Evolutionary conservation across 1,140 invertebrate genomes (phyloP), one percentile per base, ranked within the genome.

Genomic region (Orius laevigatus): DNA sequence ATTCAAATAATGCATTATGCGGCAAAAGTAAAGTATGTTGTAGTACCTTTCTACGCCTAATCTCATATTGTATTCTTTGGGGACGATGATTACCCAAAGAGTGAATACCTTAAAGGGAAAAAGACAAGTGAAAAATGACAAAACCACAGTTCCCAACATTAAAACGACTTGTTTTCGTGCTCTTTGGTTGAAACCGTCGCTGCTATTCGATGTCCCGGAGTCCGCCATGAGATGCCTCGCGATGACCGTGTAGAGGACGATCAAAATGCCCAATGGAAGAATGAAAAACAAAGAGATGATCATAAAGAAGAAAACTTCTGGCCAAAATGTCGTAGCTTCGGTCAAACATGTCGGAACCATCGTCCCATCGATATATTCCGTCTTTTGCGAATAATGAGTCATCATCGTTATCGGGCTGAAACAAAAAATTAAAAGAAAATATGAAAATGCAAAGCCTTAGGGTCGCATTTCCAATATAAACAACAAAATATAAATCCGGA

Each of bases 1-100:
- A 60, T 91, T 88, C 45, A 88, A 66, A 60, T 89, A 89, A 34
- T 82, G 65, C 78, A 91, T 81, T n/a, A 86, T 77, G 52, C 85
- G 72, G 48, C 78, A 80, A 58, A 88, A 84, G 58, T 83, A 87
- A 1, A 90, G 61, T 3, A 91, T 65, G 53, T 77, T 80, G 61
- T 81, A 84, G 65, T 79, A 90, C 8, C 70, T 73, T 54, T 86
- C 78, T 12, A 77, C 68, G 36, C 78, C 79, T 2, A 81, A 61
- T 38, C 69, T 63, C 11, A 68, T 62, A 18, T 79, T 66, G 11
- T 67, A 61, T 43, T 78, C 73, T 5, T 69, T 63, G 3, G 70
- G 76, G 1, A 74, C 71, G 16, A 85, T 58, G 0, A 88, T 72
- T 14, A 86, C 75, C 72, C 78, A 85, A n/a, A 91, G 59, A 4